Evolutionary conservation across 2,888 invertebrate genomes (phyloP), one percentile per base, ranked within the genome.

Genomic region (Epirrita christyi): DNA sequence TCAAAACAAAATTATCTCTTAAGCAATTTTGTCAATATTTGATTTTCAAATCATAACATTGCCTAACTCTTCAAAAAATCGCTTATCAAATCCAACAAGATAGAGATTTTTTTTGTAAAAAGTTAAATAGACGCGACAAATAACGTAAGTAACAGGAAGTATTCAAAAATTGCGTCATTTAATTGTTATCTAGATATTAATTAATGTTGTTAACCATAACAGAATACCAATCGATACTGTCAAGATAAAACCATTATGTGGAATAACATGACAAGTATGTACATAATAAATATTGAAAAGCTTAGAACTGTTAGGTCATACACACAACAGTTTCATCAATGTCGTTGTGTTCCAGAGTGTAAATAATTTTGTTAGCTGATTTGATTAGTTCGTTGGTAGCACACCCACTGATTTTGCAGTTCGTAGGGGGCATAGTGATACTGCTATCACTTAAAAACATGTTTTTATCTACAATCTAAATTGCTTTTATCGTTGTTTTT

Each of bases 351-450:
- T 68, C 13, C 34, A 27, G 50, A 58, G 61, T 63, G 68, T 67
- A 75, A 73, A 73, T 68, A 76, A 40, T 49, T 54, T 55, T 48
- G 46, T 48, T 56, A 42, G 41, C 37, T 54, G 1, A 32, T 9
- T 6, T 32, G 32, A 32, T 32, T 32, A 32, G 9, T 32, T 32
- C 0, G 32, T 32, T 32, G 32, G 32, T 32, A 5, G 8, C 32
- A 32, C 32, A 32, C 32, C 32, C 32, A 7, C 32, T 32, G 56
- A 45, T 52, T n/a, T 38, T 37, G 47, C 76, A 72, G 59, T 73
- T 67, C 63, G 70, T 68, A 59, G 78, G 80, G 76, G 79, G 78
- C 74, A 72, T 47, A 58, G 55, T 29, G 61, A 63, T 59, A 53
- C 28, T 38, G 34, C 10, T 53, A 59, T 52, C 63, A 56, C 45